Evolutionary conservation across 2,797 vertebrate species (phyloP), one percentile per base, ranked within the genome.

Genomic region (Enoplosus armatus): DNA sequence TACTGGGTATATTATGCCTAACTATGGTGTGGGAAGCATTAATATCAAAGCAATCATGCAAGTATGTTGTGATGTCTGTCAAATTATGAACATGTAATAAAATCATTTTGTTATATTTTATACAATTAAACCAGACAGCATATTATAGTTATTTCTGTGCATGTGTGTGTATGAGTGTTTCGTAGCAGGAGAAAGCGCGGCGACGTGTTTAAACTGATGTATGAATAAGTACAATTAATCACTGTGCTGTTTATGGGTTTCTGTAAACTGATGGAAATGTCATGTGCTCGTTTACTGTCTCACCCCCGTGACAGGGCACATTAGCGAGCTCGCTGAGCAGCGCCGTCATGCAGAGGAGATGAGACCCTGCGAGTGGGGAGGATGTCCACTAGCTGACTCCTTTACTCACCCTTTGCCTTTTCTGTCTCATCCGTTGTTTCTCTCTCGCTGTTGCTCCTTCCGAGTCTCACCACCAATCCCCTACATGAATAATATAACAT

Each of bases 21-120:
- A 87, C 89, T 87, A 92, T 90, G 80, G 84, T 90, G 88, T 90
- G 90, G 84, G 84, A 90, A 82, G 80, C 88, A 84, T 85, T 82
- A 82, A 82, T 85, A 91, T 90, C 87, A 82, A 81, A 92, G 85
- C 88, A 91, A 88, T 89, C 92, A 92, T 93, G 93, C 90, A 93
- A 93, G 92, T 92, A 90, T 91, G 90, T 94, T 93, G 93, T 94
- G 90, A 93, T 94, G 93, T 93, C 89, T 93, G 91, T 93, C 92
- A 84, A 93, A 89, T 85, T 80, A 91, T 92, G 85, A 92, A 92
- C 63, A 85, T 92, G 89, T 93, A 94, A 94, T 94, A 93, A 94
- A 93, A 92, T 81, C 33, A 85, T 93, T 94, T 94, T 95, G 90
- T 93, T 93, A 94, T 94, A 89, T 94, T 95, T 95, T 94, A 79